Conservation (phyloP, 2,113 vertebrate species). For the Phasianus colchicus region DNA sequence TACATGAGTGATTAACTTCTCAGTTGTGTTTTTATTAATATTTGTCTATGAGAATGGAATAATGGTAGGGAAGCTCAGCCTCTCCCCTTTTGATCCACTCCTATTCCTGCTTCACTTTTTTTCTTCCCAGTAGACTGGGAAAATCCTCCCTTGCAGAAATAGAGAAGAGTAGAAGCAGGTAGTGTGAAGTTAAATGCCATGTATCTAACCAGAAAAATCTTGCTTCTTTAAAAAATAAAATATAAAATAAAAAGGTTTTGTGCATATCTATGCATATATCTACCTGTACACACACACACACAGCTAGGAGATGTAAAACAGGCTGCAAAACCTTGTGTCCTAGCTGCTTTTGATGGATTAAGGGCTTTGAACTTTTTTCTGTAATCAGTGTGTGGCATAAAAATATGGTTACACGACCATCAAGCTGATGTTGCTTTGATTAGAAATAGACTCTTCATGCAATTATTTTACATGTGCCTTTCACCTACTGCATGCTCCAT, state of each 20-base stretch:
- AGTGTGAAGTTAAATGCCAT: background rate
- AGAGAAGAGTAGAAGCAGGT: background rate
- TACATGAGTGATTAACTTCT: rapidly evolving
- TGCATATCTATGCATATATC: background rate
- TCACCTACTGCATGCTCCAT: background rate
- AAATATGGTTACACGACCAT: background rate
- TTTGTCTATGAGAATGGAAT: background rate
- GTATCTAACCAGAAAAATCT: background rate
- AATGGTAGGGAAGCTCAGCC: background rate
- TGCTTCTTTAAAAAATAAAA: background rate
- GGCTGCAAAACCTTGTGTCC: background rate
- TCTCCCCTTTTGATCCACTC: background rate
- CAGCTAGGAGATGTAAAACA: background rate
- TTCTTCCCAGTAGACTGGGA: background rate
- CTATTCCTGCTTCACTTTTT: background rate
- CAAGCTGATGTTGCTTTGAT: background rate
- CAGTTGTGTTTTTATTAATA: background rate
- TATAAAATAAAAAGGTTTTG: background rate
- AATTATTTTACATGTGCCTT: background rate
- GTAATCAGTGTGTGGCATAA: background rate
- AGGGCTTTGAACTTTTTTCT: background rate
- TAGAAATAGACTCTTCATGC: background rate
- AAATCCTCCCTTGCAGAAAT: background rate
- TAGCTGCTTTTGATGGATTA: background rate
- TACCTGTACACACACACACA: background rate